Evolutionary conservation across 1,140 invertebrate genomes (phyloP), one percentile per base, ranked within the genome.

Genomic region (Drosophila willistoni): DNA sequence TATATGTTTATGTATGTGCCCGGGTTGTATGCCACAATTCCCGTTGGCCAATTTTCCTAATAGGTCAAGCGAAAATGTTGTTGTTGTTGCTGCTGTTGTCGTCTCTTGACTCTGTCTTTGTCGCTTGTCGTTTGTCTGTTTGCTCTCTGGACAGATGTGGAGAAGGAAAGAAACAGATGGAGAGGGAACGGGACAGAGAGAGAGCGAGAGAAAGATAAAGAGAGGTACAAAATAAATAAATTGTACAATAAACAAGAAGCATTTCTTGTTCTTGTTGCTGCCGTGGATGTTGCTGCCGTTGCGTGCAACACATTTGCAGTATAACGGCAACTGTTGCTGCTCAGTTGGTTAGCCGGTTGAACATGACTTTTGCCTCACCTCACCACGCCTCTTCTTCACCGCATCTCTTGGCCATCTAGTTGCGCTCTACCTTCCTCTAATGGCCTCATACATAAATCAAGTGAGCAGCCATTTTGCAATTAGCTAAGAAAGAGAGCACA

Each of bases 271-370:
- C 84, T 62, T 66, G 63, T 73, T 68, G 70, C 68, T 71, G 73
- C 65, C 76, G 63, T 61, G 60, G 41, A 29, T 59, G 47, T 25
- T 68, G 69, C 29, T 75, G 68, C 59, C 55, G 69, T 78, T 77
- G 82, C 82, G 79, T 86, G 82, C 82, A 86, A 65, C 74, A 83
- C 73, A 70, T 62, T 70, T 51, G 39, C 75, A 74, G 64, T 44
- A 74, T 89, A 89, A 89, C 84, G 84, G 84, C 84, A 89, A 89
- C 81, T 81, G 84, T 89, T 89, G 84, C 84, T 87, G 82, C 84
- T 78, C 66, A 70, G 63, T 67, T 66, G 54, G 13, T 29, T 29
- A 80, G 84, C 83, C 84, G 77, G 76, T 86, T 77, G 68, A 82
- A 82, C 82, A 79, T 68, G 79, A 75, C 75, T 82, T 57, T 59